These are phyloP conservation scores for Lontra canadensis DNA, from an alignment of 2,113 vertebrate species.

Conservation along the genomic window DNA sequence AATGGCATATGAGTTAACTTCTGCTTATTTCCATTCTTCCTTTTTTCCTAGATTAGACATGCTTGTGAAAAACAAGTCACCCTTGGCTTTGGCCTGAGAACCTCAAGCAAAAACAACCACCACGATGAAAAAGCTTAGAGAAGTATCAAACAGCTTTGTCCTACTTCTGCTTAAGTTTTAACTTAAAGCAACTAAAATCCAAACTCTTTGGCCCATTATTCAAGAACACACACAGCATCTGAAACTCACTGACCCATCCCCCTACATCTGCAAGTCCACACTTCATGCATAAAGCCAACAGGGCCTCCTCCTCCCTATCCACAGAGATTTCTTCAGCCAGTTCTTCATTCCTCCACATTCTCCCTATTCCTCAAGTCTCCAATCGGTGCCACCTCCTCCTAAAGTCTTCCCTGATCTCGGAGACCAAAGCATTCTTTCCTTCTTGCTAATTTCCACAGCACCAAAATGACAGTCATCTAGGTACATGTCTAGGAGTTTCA, in stretches of 20 bases:
- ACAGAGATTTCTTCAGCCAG: background rate
- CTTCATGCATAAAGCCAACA: background rate
- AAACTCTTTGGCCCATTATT: background rate
- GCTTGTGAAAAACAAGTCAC: conserved; percentile 6
- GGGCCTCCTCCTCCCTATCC: background rate
- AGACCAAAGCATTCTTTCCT: background rate
- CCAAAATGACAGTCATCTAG: background rate
- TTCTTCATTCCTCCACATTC: conserved; percentile 10
- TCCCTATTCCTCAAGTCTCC: background rate
- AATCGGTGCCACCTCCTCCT: background rate
- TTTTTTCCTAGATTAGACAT: background rate
- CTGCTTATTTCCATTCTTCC: conserved; percentile 37
- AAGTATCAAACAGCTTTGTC: background rate
- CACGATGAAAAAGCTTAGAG: background rate
- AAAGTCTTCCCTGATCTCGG: background rate
- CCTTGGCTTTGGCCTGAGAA: background rate
- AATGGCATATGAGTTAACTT: background rate
- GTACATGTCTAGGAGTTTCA: background rate
- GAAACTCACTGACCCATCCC: background rate
- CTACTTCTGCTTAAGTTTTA: background rate
- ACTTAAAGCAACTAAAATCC: conserved; percentile 28
- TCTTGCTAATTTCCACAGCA: background rate
- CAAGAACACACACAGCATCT: background rate
- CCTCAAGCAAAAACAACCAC: background rate
- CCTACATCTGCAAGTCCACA: background rate